phyloP scores from a whole-genome alignment of 2,797 vertebrate genomes.

The Limnodromus scolopaceus region DNA sequence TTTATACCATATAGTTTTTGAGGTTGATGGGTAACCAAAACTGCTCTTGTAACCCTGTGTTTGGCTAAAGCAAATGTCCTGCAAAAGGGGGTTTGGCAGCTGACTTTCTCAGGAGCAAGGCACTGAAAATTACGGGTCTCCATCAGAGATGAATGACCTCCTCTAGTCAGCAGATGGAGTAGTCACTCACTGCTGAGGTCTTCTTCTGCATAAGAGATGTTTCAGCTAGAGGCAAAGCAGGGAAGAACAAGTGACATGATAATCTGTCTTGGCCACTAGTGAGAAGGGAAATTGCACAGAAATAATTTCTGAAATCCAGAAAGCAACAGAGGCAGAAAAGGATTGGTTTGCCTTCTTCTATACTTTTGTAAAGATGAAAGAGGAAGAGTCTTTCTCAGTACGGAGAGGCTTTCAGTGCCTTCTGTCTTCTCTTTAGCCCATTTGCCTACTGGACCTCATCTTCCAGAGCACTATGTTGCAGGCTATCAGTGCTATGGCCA shows the following conservation, averaged over 20 bases:
- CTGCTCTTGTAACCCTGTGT: background rate
- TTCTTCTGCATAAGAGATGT: background rate
- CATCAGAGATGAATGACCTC: background rate
- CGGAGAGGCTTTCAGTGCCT: background rate
- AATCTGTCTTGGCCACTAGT: background rate
- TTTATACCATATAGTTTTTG: background rate
- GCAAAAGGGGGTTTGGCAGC: background rate
- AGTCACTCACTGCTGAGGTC: background rate
- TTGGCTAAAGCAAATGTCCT: background rate
- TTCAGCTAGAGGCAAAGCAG: background rate
- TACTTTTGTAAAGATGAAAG: background rate
- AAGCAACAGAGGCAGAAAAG: background rate
- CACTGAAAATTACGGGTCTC: background rate
- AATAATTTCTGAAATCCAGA: background rate
- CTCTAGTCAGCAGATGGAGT: slow-evolving; percentile 21
- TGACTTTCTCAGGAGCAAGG: background rate
- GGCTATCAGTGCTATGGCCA: background rate
- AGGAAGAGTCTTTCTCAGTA: background rate
- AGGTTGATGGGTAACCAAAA: background rate
- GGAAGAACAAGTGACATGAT: background rate
- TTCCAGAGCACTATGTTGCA: background rate
- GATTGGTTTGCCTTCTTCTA: background rate
- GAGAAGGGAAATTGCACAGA: background rate
- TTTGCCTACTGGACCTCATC: background rate
- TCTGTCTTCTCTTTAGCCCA: background rate